Base-by-base conservation (phyloP, 92 coral and sea anemone genomes). In the Paragorgia papillata region DNA sequence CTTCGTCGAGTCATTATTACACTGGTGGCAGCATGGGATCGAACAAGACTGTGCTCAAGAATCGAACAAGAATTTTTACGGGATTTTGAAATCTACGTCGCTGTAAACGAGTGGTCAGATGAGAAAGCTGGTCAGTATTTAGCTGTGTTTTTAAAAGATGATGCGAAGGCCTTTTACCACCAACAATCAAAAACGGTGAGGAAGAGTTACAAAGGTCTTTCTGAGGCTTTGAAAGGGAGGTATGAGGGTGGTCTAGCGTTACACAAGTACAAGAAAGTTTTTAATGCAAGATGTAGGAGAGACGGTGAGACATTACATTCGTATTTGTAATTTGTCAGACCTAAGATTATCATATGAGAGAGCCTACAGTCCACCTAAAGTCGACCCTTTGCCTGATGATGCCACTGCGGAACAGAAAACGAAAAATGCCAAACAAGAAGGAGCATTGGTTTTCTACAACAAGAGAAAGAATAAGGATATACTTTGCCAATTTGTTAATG, bases 1-100 rank as follows among this genome's bases (percentile, higher is more conserved):
- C 53, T 46, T 46, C n/a, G 53, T 46, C 53, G n/a, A 46, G n/a
- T 7, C n/a, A n/a, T 46, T 46, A 46, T 48, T 79, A 79, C 68
- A 80, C 79, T 82, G 81, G 86, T 75, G 86, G 82, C 86, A 82
- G 86, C 56, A 62, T 81, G 86, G 86, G 86, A 74, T 74, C 77
- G 9, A 75, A 63, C 82, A 62, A 62, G 63, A 58, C 63, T 9
- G 86, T 82, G 7, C 59, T 67, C 10, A 78, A 59, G 10, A 49
- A 80, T 3, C 37, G 35, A 65, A 79, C 62, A 80, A 0, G 78
- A 83, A 28, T 83, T 83, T 50, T 69, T 83, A 15, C 82, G 81
- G 37, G 86, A 82, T 62, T 82, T 74, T 34, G 69, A 63, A 41
- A 73, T 82, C 21, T 82, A 51, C 54, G 78, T 82, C 54, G 66